Base-by-base conservation (phyloP, 2,888 invertebrate species). In the Brachynemurus nebulosus region DNA sequence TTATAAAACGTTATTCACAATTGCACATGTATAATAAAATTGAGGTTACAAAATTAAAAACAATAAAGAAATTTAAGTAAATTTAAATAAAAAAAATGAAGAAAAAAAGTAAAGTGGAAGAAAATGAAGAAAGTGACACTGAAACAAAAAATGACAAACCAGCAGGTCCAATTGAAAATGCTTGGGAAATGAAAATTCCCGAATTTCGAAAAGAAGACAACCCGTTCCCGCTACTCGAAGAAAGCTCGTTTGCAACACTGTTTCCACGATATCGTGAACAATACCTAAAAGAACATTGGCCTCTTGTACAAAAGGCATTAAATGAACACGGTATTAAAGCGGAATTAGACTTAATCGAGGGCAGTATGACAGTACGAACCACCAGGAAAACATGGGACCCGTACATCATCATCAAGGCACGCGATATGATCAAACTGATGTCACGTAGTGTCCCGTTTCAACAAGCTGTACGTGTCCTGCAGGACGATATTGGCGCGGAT, bases 371-470 rank as follows among this genome's bases (percentile, higher is more conserved):
- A 1, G 98, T 99, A 0, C 76, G 74, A 62, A 98, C 98, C 0
- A 95, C 95, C 0, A 71, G 86, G 43, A 95, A 96, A 70, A 97
- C 97, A 1, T 98, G 92, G 92, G 98, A 99, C 69, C 98, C 98
- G 0, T 97, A 86, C 54, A 86, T 95, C 43, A 89, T 98, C 36
- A 74, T 99, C 20, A 97, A 97, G 68, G 92, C 95, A 0, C 73
- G 97, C 48, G 98, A 98, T 63, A 75, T 97, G 69, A 86, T 98
- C 55, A 96, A 93, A 63, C 68, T 99, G 2, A 66, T 99, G 55
- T 88, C 96, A 0, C 72, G 98, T 52, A 93, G 93, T 63, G 97
- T 99, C 1, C 96, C 97, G 0, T 91, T 84, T 55, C 97, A 98
- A 64, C 96, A 98, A 67, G 95, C 95, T 2, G 75, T 79, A 11